Evolutionary conservation across 1,140 invertebrate genomes (phyloP).

Genomic region (Leucophenga varia): DNA sequence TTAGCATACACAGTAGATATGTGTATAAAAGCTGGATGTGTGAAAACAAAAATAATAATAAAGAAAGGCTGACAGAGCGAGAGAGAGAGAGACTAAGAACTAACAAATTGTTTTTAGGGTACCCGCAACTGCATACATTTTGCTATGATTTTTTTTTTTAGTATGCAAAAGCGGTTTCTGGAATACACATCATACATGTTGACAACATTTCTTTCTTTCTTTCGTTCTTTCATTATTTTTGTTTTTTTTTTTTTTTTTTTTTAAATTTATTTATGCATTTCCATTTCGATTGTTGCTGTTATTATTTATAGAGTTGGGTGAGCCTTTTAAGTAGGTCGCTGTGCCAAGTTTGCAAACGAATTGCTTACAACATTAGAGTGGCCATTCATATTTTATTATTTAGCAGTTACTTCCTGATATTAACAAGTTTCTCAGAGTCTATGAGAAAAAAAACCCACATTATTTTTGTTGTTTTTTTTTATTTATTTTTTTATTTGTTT

Average conservation of each 20-base stretch:
- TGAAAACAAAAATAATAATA: no score
- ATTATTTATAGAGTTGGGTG: no score
- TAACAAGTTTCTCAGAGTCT: no score
- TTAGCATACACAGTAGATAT: conserved; percentile 33
- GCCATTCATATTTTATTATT: conserved; percentile 4
- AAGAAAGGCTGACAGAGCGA: neutral
- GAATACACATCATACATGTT: no score
- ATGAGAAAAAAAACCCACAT: conserved; percentile 30
- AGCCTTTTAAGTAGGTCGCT: conserved; percentile 13
- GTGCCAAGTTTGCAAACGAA: conserved; percentile 33
- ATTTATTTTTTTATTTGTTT: conserved; percentile 33
- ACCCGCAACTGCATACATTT: conserved; percentile 16
- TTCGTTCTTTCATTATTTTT: neutral
- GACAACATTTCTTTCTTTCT: neutral
- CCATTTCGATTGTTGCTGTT: conserved; percentile 33
- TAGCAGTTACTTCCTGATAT: conserved; percentile 9
- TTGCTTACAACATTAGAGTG: neutral
- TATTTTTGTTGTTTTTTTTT: conserved; percentile 2
- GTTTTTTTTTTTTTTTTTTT: neutral
- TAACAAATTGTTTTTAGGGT: no score
- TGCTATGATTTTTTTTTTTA: conserved; percentile 42
- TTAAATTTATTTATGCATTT: no score
- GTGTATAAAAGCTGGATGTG: no score
- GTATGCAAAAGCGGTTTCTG: conserved; percentile 39
- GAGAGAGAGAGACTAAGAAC: neutral